phyloP scores from a whole-genome alignment of 2,797 vertebrate genomes.

The Ctenopoma multispine region DNA sequence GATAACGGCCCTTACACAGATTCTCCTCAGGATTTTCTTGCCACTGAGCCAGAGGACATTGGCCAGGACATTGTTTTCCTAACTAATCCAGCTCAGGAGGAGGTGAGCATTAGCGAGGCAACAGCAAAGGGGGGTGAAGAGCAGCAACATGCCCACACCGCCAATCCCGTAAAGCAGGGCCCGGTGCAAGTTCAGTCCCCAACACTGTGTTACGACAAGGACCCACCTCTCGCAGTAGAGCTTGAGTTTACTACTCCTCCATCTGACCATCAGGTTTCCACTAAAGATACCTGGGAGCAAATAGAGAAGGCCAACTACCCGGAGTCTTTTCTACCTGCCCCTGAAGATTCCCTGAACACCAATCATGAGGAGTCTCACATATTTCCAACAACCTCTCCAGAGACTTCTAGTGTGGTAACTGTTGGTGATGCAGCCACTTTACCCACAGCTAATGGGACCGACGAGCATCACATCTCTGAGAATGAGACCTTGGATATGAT shows the following conservation, averaged over 20 bases:
- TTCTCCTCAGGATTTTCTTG: conserved; percentile 71
- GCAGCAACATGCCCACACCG: conserved; percentile 84
- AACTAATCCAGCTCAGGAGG: conserved; percentile 84
- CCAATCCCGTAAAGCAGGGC: conserved; percentile 70
- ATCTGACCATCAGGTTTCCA: conserved; percentile 38
- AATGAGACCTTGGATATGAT: conserved; percentile 16
- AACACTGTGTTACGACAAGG: conserved; percentile 32
- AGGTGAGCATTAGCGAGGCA: conserved; percentile 76
- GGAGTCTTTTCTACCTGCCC: conserved; percentile 52
- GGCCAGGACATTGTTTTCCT: conserved; percentile 85
- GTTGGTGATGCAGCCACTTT: conserved; percentile 12
- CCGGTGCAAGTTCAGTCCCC: conserved; percentile 17
- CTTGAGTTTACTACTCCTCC: conserved; percentile 36
- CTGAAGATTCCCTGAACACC: conserved; percentile 29
- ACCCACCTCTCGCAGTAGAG: conserved; percentile 18
- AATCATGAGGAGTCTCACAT: conserved; percentile 26
- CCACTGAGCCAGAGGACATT: conserved; percentile 82
- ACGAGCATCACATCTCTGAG: conserved; percentile 25
- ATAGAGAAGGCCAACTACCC: conserved; percentile 48
- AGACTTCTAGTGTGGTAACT: background rate
- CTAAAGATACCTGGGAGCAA: conserved; percentile 39
- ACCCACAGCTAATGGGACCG: conserved; percentile 12
- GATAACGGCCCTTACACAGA: conserved; percentile 76
- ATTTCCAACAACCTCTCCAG: conserved; percentile 24
- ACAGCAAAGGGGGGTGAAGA: conserved; percentile 76